Percentiles rank a stretch among this genome's conserved stretches.
phyloP scores from a whole-genome alignment of 1,140 invertebrate species.

The Calliphora vicina region DNA sequence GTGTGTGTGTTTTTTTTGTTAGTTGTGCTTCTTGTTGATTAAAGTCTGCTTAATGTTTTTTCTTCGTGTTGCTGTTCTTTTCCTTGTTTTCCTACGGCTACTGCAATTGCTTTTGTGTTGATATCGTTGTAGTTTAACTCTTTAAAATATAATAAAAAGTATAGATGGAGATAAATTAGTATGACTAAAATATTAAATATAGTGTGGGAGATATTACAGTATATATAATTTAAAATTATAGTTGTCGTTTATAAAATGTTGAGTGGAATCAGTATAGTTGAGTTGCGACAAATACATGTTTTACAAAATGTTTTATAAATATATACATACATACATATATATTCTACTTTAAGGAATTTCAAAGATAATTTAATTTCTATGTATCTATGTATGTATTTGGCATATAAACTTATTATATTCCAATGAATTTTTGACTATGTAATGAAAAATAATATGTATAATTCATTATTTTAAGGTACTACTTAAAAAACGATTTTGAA shows the following conservation, averaged over 20 bases:
- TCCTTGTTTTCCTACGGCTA: neutral
- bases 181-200: constrained; percentile 10
- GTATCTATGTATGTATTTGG: too few relatives aligned
- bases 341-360: neutral
- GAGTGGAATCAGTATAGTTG: neutral
- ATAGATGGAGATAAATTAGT: constrained; percentile 8
- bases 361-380: neutral
- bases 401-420: too few relatives aligned
- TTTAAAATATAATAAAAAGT: neutral
- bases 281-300: neutral
- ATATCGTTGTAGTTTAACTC: neutral
- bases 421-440: too few relatives aligned
- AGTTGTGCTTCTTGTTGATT: neutral
- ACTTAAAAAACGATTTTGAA: too few relatives aligned
- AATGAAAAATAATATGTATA: too few relatives aligned
- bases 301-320: neutral
- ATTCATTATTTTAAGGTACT: too few relatives aligned
- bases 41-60: neutral
- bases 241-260: neutral
- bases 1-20: neutral
- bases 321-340: too few relatives aligned
- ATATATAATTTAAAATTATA: neutral
- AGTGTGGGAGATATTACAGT: neutral
- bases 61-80: neutral
- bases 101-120: neutral